phyloP scores from a whole-genome alignment of 1,140 invertebrate genomes.

The Bilobella aurantiaca region DNA sequence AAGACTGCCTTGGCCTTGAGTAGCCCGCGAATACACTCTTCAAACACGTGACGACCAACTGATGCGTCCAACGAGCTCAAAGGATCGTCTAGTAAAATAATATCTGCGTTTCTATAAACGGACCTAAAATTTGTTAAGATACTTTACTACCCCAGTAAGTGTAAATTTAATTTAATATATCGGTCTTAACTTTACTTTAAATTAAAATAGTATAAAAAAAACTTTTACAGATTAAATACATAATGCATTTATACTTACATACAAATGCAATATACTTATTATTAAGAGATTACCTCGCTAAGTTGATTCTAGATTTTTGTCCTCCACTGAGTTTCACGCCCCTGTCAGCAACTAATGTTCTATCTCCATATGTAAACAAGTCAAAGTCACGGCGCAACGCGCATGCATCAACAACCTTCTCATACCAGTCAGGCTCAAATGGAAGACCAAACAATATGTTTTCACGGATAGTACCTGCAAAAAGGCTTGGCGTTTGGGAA shows the following conservation, averaged over 20 bases:
- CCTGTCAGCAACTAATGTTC: slow-evolving; percentile 15
- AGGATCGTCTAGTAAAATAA: too few species aligned
- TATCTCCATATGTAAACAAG: slow-evolving; percentile 8
- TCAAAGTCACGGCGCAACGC: slow-evolving; percentile 7
- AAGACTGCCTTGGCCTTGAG: too few species aligned
- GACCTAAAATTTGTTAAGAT: too few species aligned
- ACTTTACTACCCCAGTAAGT: too few species aligned
- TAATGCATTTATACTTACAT: background rate
- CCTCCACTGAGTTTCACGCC: slow-evolving; percentile 38
- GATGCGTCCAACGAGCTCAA: too few species aligned
- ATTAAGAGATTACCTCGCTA: slow-evolving; percentile 42
- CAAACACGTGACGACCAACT: too few species aligned
- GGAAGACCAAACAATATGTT: slow-evolving; percentile 49
- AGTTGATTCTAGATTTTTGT: slow-evolving; percentile 50
- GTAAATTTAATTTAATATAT: background rate
- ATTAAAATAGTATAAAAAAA: too few species aligned
- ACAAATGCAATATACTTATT: background rate
- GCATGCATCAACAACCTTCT: background rate
- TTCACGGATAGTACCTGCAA: slow-evolving; percentile 41
- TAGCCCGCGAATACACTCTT: too few species aligned
- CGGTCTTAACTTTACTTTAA: too few species aligned
- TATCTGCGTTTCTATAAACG: background rate
- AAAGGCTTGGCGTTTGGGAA: slow-evolving; percentile 59
- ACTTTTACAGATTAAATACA: too few species aligned
- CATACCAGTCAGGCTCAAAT: slow-evolving; percentile 34